Evolutionary conservation across 37 sponge, comb jelly and placozoan genomes (phyloP), one percentile per base, ranked within the genome.

Genomic region (Amphimedon queenslandica): DNA sequence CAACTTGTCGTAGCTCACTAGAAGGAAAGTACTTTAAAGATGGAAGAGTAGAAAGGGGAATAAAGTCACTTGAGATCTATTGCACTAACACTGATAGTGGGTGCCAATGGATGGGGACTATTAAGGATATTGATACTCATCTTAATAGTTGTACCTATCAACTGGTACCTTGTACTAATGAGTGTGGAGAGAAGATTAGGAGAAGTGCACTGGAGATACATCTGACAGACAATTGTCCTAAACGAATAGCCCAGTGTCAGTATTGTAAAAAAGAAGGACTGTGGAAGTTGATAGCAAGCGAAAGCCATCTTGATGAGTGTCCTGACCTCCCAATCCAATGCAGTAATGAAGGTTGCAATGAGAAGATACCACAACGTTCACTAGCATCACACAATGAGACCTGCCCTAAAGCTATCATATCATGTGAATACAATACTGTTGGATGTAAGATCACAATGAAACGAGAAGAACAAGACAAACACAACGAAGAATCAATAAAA

Each of bases 81-180:
- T 81, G 82, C 29, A n/a, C 60, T 40, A 72, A 73, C 55, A 30
- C 8, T 18, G 53, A 47, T 47, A 47, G 10, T 2, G 74, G 74
- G 1, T 81, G 82, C 31, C 6, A 66, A 16, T 81, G 82, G 82
- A 24, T 61, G 20, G 82, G 74, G 21, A 2, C 30, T 35, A 34
- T 81, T 37, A 36, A 35, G 24, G 67, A 73, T 32, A 40, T 43
- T 34, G 74, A 64, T n/a, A 39, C 13, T 4, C 76, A 75, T 34
- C 25, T 75, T 20, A 41, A 37, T 6, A 42, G 20, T 2, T 75
- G 76, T 64, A 13, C 33, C 28, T 75, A 20, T 25, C 31, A 63
- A 4, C 2, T 61, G 13, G 47, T 63, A 33, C 42, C 2, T 11
- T 61, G 76, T 56, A 36, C 3, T 21, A 11, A 58, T 4, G 35